Evolutionary conservation across 1,140 invertebrate species (phyloP), one percentile per base, ranked within the genome.

Genomic region (Temnothorax curvispinosus): DNA sequence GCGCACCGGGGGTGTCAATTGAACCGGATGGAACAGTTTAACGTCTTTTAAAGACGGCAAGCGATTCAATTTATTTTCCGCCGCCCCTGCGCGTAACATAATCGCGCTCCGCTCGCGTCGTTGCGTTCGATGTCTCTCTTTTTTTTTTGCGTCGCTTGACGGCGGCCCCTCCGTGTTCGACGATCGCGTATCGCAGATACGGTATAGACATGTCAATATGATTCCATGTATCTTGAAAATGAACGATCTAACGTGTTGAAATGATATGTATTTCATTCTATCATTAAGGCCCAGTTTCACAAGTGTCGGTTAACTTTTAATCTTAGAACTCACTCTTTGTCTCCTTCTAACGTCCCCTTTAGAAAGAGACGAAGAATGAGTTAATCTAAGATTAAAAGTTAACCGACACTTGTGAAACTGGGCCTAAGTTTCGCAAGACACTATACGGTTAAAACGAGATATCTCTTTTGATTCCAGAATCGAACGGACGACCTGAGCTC

Each of bases 401-500:
- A 21, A 21, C 21, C 21, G 21, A 21, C 21, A 21, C 21, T 21
- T 21, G 21, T 21, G 21, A 21, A 21, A 21, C 21, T 21, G 21
- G 21, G 21, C 21, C 21, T 21, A 21, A 21, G 21, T 21, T 21
- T 21, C 21, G 21, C 21, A 6, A 47, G 38, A n/a, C 7, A 64
- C 1, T 27, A 27, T 27, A 27, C 47, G 5, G 27, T 44, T 72
- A 35, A 72, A 0, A n/a, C n/a, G 38, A 47, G 0, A 58, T 50
- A 5, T 13, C 3, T 54, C 27, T 91, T 89, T 90, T 92, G 90
- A 91, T 96, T 96, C 21, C 96, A 97, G 97, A 97, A 97, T 93
- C 96, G 96, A 87, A 97, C 96, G 87, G 96, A 96, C 86, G 96
- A 96, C 85, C 95, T 94, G 13, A 96, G 96, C 76, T 96, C 96